phyloP scores from a whole-genome alignment of 2,888 invertebrate genomes.

The Saturnia pavonia region DNA sequence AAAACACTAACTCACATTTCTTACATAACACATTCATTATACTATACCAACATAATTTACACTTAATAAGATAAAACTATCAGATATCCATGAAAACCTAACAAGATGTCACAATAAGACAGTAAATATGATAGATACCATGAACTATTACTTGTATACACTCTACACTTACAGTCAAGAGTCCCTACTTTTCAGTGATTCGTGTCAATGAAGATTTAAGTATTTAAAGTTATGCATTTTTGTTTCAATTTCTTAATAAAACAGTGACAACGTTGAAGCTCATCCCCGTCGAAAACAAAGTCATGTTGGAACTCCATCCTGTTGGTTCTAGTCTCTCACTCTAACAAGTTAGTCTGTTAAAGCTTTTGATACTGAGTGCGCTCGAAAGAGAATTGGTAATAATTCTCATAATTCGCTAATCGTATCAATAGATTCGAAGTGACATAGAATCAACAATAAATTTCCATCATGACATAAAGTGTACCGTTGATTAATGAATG shows the following conservation, averaged over 20 bases:
- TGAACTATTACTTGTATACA: slow-evolving; percentile 8
- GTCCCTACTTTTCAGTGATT: slow-evolving; percentile 39
- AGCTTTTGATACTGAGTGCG: slow-evolving; percentile 17
- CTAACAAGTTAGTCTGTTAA: slow-evolving; percentile 17
- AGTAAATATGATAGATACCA: not conserved
- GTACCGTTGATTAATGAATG: slow-evolving; percentile 55
- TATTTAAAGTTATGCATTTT: slow-evolving; percentile 34
- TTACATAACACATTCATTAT: slow-evolving; percentile 28
- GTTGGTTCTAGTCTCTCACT: slow-evolving; percentile 36
- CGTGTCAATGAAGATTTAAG: slow-evolving; percentile 43
- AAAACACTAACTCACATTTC: slow-evolving; percentile 30
- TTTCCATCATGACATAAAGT: slow-evolving; percentile 64
- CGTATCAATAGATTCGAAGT: slow-evolving; percentile 41
- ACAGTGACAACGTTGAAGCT: slow-evolving; percentile 33
- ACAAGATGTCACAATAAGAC: not conserved
- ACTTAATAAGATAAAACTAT: not conserved
- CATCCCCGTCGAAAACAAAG: slow-evolving; percentile 38
- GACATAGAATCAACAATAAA: slow-evolving; percentile 25
- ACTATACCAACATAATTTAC: slow-evolving; percentile 32
- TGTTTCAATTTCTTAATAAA: slow-evolving; percentile 36
- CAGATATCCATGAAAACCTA: not conserved
- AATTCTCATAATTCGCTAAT: slow-evolving; percentile 20
- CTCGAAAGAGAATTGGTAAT: slow-evolving; percentile 30
- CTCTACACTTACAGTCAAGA: slow-evolving; percentile 24
- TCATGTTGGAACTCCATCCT: slow-evolving; percentile 53